Percentiles rank a stretch among this genome's conserved stretches.
Conservation (phyloP, 2,113 vertebrate species). For the Psammodynastes pulverulentus region DNA sequence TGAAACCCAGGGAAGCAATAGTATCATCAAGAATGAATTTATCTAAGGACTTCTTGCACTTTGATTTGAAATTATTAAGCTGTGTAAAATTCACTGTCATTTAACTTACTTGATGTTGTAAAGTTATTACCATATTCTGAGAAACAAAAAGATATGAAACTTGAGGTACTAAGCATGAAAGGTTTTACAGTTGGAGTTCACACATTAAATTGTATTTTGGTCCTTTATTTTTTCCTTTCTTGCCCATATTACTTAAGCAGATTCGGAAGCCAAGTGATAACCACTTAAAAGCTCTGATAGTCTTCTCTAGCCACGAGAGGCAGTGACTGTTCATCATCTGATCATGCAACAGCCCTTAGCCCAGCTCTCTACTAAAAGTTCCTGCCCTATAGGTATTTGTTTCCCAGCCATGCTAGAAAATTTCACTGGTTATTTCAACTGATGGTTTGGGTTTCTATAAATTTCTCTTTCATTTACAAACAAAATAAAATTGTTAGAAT, state of each 20-base stretch:
- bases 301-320: neutral
- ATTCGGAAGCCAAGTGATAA: neutral
- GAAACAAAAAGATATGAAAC: neutral
- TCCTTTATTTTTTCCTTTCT: neutral
- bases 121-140: neutral
- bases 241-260: neutral
- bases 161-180: neutral
- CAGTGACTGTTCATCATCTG: too few relatives aligned
- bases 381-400: neutral
- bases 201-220: neutral
- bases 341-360: neutral
- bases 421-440: neutral
- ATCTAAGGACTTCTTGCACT: slow-evolving; percentile 35
- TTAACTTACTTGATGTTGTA: neutral
- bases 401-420: neutral
- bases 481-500: neutral
- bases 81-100: neutral
- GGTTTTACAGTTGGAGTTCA: neutral
- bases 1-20: slow-evolving; percentile 49
- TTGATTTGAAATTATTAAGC: neutral
- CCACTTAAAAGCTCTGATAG: neutral
- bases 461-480: neutral
- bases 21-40: slow-evolving; percentile 50
- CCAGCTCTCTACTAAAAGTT: neutral
- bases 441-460: neutral